Conservation (phyloP, 1,140 invertebrate genomes). For the Leucophenga varia region DNA sequence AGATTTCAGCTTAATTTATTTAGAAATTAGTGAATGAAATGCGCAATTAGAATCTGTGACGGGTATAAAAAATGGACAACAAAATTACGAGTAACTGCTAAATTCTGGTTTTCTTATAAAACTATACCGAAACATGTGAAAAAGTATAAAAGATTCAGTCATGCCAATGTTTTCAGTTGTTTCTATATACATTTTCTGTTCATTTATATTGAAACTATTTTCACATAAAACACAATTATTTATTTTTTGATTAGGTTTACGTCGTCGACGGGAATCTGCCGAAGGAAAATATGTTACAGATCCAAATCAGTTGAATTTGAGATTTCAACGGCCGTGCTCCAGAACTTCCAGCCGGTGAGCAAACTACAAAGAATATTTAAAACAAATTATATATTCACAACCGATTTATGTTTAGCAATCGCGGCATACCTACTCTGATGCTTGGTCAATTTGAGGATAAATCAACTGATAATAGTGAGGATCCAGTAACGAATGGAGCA, state of each 20-base stretch:
- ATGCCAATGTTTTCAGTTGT: not conserved
- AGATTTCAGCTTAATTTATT: no score
- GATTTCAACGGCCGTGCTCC: conserved; percentile 68
- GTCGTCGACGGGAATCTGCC: conserved; percentile 66
- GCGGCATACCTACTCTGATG: conserved; percentile 33
- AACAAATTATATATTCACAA: not conserved
- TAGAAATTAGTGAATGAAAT: no score
- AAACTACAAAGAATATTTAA: not conserved
- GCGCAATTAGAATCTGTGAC: no score
- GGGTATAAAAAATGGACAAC: no score
- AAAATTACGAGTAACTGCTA: no score
- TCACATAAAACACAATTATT: conserved; percentile 12
- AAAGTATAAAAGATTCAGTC: no score
- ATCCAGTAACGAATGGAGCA: conserved; percentile 6
- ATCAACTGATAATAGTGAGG: conserved; percentile 31
- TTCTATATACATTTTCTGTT: conserved; percentile 1
- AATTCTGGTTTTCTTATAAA: no score
- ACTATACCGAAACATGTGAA: no score
- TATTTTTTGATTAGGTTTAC: conserved; percentile 56
- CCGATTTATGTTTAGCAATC: conserved; percentile 19
- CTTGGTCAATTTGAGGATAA: conserved; percentile 39
- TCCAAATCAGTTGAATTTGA: conserved; percentile 69
- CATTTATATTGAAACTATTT: conserved; percentile 1
- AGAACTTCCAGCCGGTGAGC: conserved; percentile 47
- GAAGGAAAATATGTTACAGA: conserved; percentile 75